phyloP scores from a whole-genome alignment of 2,797 vertebrate species.

The Dicrostonyx torquatus region DNA sequence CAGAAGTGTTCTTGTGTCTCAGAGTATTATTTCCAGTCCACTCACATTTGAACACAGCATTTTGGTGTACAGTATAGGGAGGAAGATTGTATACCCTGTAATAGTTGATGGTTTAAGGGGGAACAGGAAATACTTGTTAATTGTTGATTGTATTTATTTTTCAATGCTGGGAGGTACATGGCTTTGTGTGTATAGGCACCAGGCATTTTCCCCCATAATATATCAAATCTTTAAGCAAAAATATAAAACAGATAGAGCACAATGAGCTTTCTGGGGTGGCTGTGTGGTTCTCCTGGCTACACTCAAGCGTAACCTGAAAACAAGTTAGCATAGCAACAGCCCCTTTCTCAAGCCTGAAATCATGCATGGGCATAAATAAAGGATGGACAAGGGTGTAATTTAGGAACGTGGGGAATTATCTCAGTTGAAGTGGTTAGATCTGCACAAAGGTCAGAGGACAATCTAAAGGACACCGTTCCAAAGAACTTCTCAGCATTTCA shows the following conservation, averaged over 20 bases:
- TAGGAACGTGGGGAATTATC: slow-evolving; percentile 1
- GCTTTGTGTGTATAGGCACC: neutral
- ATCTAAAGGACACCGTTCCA: neutral
- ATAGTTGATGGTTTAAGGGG: neutral
- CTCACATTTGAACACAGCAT: neutral
- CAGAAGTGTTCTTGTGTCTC: neutral
- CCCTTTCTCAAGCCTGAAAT: neutral
- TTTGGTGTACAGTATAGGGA: neutral
- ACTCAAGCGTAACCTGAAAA: neutral
- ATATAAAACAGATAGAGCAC: neutral
- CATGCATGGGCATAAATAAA: slow-evolving; percentile 1
- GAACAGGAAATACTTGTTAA: neutral
- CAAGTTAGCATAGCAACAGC: neutral
- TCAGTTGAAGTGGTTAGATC: neutral
- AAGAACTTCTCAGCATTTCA: neutral
- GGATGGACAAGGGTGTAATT: neutral
- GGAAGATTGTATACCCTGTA: neutral
- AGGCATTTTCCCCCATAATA: neutral
- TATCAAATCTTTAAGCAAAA: neutral
- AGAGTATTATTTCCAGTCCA: neutral
- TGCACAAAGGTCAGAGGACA: neutral
- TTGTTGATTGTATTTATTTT: neutral
- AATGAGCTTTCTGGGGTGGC: neutral
- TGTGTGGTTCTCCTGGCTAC: neutral
- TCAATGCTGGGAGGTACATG: neutral